phyloP scores from a whole-genome alignment of 2,113 vertebrate species.

The Polypterus senegalus region DNA sequence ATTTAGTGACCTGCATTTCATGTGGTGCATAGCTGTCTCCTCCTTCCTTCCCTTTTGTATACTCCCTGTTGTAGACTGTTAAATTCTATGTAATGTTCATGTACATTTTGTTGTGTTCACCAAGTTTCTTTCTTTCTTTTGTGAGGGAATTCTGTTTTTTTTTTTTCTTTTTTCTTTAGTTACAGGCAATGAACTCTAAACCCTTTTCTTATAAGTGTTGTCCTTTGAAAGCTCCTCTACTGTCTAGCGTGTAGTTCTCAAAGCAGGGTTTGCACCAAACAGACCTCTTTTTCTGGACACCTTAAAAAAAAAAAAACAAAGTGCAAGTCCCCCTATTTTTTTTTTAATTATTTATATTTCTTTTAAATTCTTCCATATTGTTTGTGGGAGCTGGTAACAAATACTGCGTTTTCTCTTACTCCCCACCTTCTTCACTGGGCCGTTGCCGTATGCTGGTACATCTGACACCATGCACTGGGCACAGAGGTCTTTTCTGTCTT shows the following conservation, averaged over 20 bases:
- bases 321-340: neutral
- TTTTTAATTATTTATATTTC: too few relatives aligned
- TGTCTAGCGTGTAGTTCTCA: too few relatives aligned
- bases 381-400: neutral
- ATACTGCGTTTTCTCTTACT: too few relatives aligned
- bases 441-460: neutral
- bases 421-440: too few relatives aligned
- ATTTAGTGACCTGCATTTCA: conserved; percentile 22
- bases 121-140: conserved; percentile 9
- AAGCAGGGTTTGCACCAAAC: too few relatives aligned
- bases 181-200: too few relatives aligned
- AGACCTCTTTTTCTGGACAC: too few relatives aligned
- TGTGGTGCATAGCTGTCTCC: conserved; percentile 25
- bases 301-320: too few relatives aligned
- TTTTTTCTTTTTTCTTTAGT: neutral
- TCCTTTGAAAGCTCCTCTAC: too few relatives aligned
- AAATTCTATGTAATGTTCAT: conserved; percentile 37
- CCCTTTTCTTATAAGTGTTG: too few relatives aligned
- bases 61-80: conserved; percentile 55
- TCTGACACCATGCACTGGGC: conserved; percentile 12
- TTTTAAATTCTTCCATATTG: neutral
- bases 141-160: conserved; percentile 17
- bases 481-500: conserved; percentile 19
- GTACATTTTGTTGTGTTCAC: too few relatives aligned
- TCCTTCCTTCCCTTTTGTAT: conserved; percentile 22